phyloP scores from a whole-genome alignment of 2,113 vertebrate genomes.

The Mus spicilegus region DNA sequence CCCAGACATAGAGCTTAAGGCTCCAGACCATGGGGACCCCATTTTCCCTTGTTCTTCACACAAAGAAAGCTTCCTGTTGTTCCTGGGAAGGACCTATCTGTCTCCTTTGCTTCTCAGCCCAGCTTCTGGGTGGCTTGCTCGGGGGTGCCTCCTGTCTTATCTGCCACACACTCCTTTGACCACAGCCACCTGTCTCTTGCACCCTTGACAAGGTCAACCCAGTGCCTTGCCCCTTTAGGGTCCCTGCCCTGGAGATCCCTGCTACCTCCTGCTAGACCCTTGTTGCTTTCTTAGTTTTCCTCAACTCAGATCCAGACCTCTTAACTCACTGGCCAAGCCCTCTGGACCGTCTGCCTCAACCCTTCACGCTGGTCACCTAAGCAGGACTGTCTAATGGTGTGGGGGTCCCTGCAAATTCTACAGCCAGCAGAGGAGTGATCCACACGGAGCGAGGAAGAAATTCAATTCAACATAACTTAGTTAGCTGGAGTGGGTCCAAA shows the following conservation, averaged over 20 bases:
- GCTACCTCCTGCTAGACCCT: not conserved
- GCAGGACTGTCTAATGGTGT: not conserved
- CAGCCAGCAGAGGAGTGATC: not conserved
- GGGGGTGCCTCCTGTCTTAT: rapidly evolving
- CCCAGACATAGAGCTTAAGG: not conserved
- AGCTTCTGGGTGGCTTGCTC: not conserved
- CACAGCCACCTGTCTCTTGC: not conserved
- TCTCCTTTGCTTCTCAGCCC: not conserved
- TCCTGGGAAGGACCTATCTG: not conserved
- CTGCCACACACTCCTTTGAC: not conserved
- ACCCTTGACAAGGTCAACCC: not conserved
- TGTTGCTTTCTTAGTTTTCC: not conserved
- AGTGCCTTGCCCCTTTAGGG: not conserved
- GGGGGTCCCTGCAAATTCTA: not conserved
- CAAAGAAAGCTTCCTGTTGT: not conserved
- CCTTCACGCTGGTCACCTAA: not conserved
- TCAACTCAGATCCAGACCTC: not conserved
- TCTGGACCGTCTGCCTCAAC: not conserved
- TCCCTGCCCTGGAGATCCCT: not conserved
- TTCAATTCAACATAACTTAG: not conserved
- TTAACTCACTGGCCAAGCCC: no score
- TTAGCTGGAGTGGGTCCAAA: not conserved
- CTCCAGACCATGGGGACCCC: not conserved
- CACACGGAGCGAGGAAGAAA: not conserved
- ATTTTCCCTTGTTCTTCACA: not conserved